Evolutionary conservation across 2,113 vertebrate species (phyloP).

Genomic region (Elachura formosa): DNA sequence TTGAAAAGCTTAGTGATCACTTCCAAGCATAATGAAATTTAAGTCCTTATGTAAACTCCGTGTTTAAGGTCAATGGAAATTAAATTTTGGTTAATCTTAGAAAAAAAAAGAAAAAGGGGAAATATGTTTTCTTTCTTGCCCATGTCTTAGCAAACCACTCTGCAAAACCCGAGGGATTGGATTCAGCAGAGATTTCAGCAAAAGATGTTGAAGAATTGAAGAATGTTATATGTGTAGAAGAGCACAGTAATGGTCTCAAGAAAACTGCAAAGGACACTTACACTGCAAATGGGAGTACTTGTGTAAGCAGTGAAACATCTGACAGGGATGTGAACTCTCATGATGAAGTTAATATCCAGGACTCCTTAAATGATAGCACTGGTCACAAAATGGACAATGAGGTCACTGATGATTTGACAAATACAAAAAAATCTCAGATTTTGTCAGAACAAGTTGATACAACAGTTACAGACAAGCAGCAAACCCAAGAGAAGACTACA

Average conservation of each 20-base stretch:
- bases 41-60: not conserved
- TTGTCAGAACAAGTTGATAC: not conserved
- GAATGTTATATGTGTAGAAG: conserved; percentile 54
- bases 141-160: conserved; percentile 69
- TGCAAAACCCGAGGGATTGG: conserved; percentile 65
- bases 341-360: conserved; percentile 59
- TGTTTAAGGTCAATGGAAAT: not conserved
- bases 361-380: not conserved
- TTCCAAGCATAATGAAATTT: not conserved
- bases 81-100: not conserved
- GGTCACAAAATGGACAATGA: not conserved
- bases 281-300: conserved; percentile 56
- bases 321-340: conserved; percentile 52
- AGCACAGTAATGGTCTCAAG: conserved; percentile 83
- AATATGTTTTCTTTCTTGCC: not conserved
- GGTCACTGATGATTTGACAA: conserved; percentile 1
- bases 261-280: conserved; percentile 69
- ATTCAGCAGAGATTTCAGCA: conserved; percentile 30
- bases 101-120: not conserved
- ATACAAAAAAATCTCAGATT: conserved; percentile 21
- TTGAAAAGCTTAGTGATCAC: not conserved
- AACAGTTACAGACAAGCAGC: not conserved
- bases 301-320: not conserved
- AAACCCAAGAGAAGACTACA: not conserved
- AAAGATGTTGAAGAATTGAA: conserved; percentile 61